phyloP scores from a whole-genome alignment of 2,888 invertebrate species.

The Platycheirus albimanus region DNA sequence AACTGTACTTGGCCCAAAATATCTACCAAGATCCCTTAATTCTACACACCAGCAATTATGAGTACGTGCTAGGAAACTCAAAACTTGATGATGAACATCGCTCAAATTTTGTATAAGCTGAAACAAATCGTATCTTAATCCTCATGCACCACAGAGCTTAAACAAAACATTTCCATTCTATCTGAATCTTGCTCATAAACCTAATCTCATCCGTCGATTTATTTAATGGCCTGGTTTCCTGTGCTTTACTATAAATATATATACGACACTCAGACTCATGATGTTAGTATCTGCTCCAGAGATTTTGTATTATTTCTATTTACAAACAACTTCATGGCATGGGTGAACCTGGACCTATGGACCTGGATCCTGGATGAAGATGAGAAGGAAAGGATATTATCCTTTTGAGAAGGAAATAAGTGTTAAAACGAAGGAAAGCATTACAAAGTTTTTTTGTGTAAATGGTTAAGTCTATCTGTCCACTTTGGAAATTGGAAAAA shows the following conservation, averaged over 20 bases:
- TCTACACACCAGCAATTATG: neutral
- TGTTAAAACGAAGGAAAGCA: constrained; percentile 32
- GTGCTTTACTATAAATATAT: constrained; percentile 14
- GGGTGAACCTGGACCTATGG: no score
- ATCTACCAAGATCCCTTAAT: neutral
- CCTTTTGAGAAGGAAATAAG: constrained; percentile 26
- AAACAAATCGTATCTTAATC: constrained; percentile 36
- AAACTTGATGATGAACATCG: constrained; percentile 31
- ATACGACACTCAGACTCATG: no score
- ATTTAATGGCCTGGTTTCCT: constrained; percentile 41
- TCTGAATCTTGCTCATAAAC: constrained; percentile 34
- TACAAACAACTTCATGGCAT: constrained; percentile 6
- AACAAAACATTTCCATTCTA: constrained; percentile 40
- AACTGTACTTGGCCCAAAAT: no score
- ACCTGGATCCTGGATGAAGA: constrained; percentile 20
- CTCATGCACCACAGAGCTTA: constrained; percentile 18
- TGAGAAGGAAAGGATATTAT: constrained; percentile 20
- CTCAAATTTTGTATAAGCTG: constrained; percentile 30
- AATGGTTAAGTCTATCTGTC: constrained; percentile 16
- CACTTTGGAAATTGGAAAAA: constrained; percentile 1
- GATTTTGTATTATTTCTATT: constrained; percentile 13
- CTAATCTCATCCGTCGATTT: constrained; percentile 42
- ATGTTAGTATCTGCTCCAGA: constrained; percentile 5
- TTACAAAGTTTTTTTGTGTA: constrained; percentile 25
- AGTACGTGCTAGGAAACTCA: constrained; percentile 15